A percentile compares a stretch with the other conserved stretches of the same genome.
These are phyloP conservation scores for Agonopterix heracliana DNA, from an alignment of 2,888 invertebrate genomes.

Conservation along the genomic window DNA sequence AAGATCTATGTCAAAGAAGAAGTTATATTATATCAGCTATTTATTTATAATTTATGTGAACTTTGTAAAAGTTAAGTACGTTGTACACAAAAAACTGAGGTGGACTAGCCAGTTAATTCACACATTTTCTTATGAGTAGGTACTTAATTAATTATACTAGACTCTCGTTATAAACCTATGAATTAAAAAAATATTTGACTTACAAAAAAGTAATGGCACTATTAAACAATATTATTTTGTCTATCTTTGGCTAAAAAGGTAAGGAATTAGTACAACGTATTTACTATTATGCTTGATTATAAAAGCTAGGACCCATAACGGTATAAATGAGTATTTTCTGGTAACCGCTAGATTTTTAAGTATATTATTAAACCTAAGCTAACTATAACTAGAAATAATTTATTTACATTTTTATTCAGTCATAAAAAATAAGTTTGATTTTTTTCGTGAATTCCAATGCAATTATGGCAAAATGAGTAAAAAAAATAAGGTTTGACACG, in stretches of 20 bases:
- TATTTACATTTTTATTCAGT: constrained; percentile 58
- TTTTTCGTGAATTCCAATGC: not conserved
- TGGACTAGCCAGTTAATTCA: too few relatives aligned
- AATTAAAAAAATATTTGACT: not conserved
- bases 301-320: too few relatives aligned
- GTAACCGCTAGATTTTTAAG: constrained; percentile 31
- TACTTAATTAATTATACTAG: not conserved
- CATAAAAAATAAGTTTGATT: constrained; percentile 29
- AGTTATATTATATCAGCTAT: too few relatives aligned
- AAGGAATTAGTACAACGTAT: too few relatives aligned
- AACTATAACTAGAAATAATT: constrained; percentile 42
- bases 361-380: constrained; percentile 23
- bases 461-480: not conserved
- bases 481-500: too few relatives aligned
- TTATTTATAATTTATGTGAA: too few relatives aligned
- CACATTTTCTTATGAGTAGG: not conserved
- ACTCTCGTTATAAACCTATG: not conserved
- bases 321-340: constrained; percentile 25
- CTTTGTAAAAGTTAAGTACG: not conserved
- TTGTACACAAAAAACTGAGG: not conserved
- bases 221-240: not conserved
- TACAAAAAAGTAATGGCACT: not conserved
- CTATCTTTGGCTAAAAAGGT: too few relatives aligned
- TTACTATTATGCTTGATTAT: too few relatives aligned
- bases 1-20: too few relatives aligned